Evolutionary conservation across 2,888 invertebrate species (phyloP).

Genomic region (Isotomurus palustris): DNA sequence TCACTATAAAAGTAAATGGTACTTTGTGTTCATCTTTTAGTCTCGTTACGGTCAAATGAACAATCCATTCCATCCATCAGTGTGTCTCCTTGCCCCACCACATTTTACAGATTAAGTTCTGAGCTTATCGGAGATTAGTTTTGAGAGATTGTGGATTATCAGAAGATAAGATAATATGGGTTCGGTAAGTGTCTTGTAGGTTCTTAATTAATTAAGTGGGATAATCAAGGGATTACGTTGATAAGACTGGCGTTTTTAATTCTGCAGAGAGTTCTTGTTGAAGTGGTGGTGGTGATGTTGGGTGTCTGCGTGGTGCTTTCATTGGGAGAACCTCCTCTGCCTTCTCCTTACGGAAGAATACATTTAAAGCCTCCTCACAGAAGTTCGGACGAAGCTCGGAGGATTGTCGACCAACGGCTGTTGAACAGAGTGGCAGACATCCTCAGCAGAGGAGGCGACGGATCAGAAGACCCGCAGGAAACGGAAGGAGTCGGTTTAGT

Average conservation of each 20-base stretch:
- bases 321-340: slow-evolving; percentile 3
- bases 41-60: slow-evolving; percentile 1
- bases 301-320: neutral
- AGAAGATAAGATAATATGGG: too few species aligned
- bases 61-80: neutral
- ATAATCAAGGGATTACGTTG: too few species aligned
- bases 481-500: slow-evolving; percentile 27
- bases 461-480: slow-evolving; percentile 10
- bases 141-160: too few species aligned
- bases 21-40: slow-evolving; percentile 11
- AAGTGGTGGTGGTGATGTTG: neutral
- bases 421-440: slow-evolving; percentile 30
- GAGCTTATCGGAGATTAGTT: too few species aligned
- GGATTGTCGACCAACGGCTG: slow-evolving; percentile 23
- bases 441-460: slow-evolving; percentile 26
- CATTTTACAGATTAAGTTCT: too few species aligned
- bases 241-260: too few species aligned
- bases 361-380: neutral
- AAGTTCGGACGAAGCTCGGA: neutral
- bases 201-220: too few species aligned
- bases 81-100: too few species aligned
- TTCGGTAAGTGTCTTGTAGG: too few species aligned
- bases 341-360: neutral
- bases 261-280: too few species aligned
- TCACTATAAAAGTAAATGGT: slow-evolving; percentile 7